Evolutionary conservation across 2,113 vertebrate genomes (phyloP), one percentile per base, ranked within the genome.

Genomic region (Anguilla rostrata): DNA sequence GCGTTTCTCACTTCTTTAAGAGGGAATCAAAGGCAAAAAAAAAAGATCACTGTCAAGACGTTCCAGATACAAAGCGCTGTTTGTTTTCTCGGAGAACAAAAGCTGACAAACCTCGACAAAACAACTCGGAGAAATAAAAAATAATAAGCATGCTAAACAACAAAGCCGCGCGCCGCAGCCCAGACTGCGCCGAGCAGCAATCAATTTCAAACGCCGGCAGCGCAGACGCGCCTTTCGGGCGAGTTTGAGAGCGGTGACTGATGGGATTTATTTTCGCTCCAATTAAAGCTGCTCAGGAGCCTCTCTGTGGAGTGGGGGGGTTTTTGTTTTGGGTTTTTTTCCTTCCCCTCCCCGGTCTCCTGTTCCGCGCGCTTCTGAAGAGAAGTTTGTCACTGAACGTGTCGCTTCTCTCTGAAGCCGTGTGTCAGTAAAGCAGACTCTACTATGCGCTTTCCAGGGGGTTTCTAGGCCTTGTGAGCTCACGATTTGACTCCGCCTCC

Each of bases 231-330:
- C 39, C 78, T 86, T 63, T 84, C 78, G 78, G 78, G 84, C 46
- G 29, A 16, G 20, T 85, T 63, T 66, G 0, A 66, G 56, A 84
- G 75, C 84, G 88, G 78, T 39, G 46, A 85, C 66, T 86, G 89
- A 87, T 86, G 81, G 66, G 66, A 83, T 84, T 83, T 87, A 63
- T 80, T 78, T 56, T 39, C 78, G 75, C 78, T 88, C 87, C 85
- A 87, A 88, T 90, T 88, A 87, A 86, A 71, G n/a, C 40, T n/a
- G 82, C 53, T 84, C 86, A 43, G 39, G 78, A 86, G 60, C 57
- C 83, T 43, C 83, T 22, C n/a, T 3, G 60, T 6, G 60, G 60
- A 66, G 60, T 26, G 60, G 12, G 49, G 60, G 12, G 49, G 49
- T 53, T 53, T 84, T 63, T 0, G 4, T 39, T 41, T 20, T 71